Evolutionary conservation across 2,888 invertebrate species (phyloP).

Genomic region (Ennomos fuscantarius): DNA sequence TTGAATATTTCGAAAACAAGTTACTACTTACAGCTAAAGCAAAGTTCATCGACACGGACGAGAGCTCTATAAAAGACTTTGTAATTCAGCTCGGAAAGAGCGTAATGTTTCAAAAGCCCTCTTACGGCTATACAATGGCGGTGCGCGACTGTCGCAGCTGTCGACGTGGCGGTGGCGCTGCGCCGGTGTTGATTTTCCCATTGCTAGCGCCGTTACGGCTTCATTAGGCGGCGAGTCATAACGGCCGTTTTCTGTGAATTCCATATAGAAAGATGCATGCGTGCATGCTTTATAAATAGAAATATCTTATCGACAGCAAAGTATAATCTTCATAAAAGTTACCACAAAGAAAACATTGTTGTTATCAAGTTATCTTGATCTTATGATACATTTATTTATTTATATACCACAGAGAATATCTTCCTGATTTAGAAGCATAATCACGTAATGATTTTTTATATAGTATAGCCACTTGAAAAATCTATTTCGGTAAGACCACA

Average conservation of each 20-base stretch:
- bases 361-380: constrained; percentile 1
- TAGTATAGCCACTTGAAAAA: too few species aligned
- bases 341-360: too few species aligned
- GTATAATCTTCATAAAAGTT: too few species aligned
- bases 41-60: constrained; percentile 24
- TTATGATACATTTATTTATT: too few species aligned
- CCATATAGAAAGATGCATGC: constrained; percentile 3
- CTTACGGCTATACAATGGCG: constrained; percentile 67
- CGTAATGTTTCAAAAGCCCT: constrained; percentile 55
- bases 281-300: not conserved
- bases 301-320: not conserved
- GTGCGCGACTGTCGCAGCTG: constrained; percentile 25
- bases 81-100: constrained; percentile 49
- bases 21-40: constrained; percentile 19
- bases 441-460: too few species aligned
- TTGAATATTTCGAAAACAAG: constrained; percentile 6
- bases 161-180: constrained; percentile 67
- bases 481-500: too few species aligned
- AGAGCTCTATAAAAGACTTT: constrained; percentile 42
- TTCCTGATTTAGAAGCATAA: too few species aligned
- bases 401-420: too few species aligned
- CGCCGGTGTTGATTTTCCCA: constrained; percentile 66
- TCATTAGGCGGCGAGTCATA: constrained; percentile 63
- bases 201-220: constrained; percentile 72
- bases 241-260: constrained; percentile 10